These are phyloP conservation scores for Lamprotornis superbus DNA, from an alignment of 2,113 vertebrate species.

Conservation along the genomic window DNA sequence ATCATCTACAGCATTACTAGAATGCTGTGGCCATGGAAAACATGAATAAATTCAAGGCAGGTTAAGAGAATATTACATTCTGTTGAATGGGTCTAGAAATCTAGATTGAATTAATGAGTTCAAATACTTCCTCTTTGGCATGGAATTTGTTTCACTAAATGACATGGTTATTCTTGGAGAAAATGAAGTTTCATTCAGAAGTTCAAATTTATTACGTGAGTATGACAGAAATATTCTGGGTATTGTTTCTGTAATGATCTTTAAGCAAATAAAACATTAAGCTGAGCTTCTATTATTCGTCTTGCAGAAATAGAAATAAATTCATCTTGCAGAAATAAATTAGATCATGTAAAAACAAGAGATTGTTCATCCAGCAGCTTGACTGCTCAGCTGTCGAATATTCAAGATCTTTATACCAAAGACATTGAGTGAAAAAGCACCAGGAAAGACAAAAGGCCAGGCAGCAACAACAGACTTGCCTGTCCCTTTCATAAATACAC, in stretches of 20 bases:
- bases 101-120: background rate
- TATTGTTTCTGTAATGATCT: background rate
- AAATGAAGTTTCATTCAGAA: background rate
- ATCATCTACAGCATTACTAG: background rate
- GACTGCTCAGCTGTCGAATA: background rate
- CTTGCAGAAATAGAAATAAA: background rate
- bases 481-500: background rate
- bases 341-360: background rate
- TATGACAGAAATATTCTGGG: background rate
- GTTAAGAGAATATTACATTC: background rate
- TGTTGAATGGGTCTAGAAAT: background rate
- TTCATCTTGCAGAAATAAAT: background rate
- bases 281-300: background rate
- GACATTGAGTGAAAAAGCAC: background rate
- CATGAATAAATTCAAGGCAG: background rate
- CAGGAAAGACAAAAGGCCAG: background rate
- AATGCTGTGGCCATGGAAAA: background rate
- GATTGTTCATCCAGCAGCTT: background rate
- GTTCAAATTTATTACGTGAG: background rate
- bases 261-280: background rate
- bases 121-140: background rate
- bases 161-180: background rate
- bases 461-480: background rate
- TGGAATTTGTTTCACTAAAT: background rate
- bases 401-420: background rate